Percentiles rank a stretch among this genome's conserved stretches.
Conservation (phyloP, 2,888 invertebrate genomes). For the Eutolmus rufibarbis region DNA sequence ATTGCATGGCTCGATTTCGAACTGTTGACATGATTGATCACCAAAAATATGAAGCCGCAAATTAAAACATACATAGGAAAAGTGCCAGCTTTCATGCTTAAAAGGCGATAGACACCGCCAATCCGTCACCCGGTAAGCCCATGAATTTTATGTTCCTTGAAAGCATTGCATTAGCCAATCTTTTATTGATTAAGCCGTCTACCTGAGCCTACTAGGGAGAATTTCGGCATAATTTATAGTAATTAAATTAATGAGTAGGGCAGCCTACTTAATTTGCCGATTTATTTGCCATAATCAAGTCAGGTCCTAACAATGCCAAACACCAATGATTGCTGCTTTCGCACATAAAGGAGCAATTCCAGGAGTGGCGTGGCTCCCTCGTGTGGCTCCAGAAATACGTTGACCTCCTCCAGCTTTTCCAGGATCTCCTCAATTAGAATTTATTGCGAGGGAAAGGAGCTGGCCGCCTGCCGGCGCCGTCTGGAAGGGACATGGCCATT, state of each 20-base stretch:
- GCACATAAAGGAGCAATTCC: not conserved
- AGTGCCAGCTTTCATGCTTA: not conserved
- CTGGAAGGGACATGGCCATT: not conserved
- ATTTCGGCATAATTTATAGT: not conserved
- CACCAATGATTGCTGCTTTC: not conserved
- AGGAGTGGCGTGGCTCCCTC: not conserved
- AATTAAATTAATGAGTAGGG: not conserved
- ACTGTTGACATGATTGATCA: not conserved
- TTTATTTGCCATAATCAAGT: not conserved
- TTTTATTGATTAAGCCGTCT: not conserved
- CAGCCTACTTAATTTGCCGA: not conserved
- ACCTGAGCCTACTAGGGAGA: not conserved
- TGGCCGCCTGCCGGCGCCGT: not conserved
- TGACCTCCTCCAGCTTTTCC: not conserved
- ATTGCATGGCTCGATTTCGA: not conserved
- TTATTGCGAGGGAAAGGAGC: not conserved
- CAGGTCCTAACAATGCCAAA: not conserved
- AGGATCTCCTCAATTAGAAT: not conserved
- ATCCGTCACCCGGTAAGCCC: not conserved
- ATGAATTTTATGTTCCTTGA: not conserved
- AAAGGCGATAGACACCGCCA: not conserved
- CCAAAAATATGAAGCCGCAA: not conserved
- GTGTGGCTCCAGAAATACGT: not conserved
- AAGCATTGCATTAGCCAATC: not conserved
- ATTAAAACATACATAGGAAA: not conserved